Evolutionary conservation across 2,113 vertebrate species (phyloP), one percentile per base, ranked within the genome.

Genomic region (Chlorodrepanis virens): DNA sequence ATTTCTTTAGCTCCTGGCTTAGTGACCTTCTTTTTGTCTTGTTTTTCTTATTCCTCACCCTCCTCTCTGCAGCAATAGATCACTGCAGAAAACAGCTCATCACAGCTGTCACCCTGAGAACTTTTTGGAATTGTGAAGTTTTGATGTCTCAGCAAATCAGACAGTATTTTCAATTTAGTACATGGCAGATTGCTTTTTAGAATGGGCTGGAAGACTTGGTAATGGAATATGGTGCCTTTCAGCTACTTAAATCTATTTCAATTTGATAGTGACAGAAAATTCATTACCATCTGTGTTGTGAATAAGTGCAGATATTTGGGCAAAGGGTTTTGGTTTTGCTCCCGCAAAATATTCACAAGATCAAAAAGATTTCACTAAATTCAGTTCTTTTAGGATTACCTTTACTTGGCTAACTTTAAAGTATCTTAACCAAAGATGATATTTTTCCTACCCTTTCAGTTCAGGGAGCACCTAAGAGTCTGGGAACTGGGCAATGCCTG

Each of bases 141-240:
- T 76, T 93, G 80, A 94, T 93, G 89, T 97, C 91, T 88, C 83
- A 97, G 82, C 76, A 96, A 97, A 97, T 96, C 90, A 93, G 90
- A 91, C 44, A 77, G 72, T 52, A 49, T 70, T 96, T 98, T 96
- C 95, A 95, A 95, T 97, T 97, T 97, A 96, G 61, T 87, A 85
- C 18, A 3, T 50, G 89, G 80, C 65, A 98, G 97, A 97, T 97
- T 97, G 95, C 83, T 89, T 97, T 98, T 95, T 82, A 89, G 76
- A 92, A 78, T 56, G 63, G 47, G 83, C n/a, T 67, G 91, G 90
- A 86, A 95, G 89, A 85, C 45, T 89, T 92, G 22, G 86, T 97
- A 96, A 97, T 97, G 72, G 87, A 96, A 97, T 96, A 94, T 63
- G 89, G 91, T 87, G 40, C 39, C 45, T 96, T 96, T 97, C 31